Evolutionary conservation across 2,797 vertebrate species (phyloP), one percentile per base, ranked within the genome.

Genomic region (Oophaga sylvatica): DNA sequence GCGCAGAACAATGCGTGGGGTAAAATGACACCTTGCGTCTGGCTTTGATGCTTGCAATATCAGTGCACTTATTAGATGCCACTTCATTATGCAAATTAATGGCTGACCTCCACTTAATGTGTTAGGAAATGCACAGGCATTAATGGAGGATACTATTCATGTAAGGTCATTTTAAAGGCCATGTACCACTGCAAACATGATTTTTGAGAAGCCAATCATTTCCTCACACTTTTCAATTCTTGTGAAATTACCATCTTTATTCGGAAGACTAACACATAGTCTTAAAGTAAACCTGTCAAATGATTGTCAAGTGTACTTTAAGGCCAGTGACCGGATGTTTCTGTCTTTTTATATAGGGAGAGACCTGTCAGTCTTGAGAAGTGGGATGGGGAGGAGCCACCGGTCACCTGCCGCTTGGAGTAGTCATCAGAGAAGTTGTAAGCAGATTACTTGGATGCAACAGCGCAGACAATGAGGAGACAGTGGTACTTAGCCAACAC

Each of bases 31-130:
- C 29, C 15, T 63, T 84, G 29, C 31, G 12, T 17, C 60, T 17
- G 57, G 62, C 26, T 76, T 70, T 63, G 59, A 65, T 56, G 86
- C 76, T 87, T 76, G n/a, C 59, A 87, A 87, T 75, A 81, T 73
- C 16, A 71, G 53, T 19, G 31, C 68, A 17, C 41, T 62, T 71
- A 35, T 59, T 63, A 65, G 56, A 17, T 73, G 9, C 5, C 17
- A 57, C 77, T 81, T 86, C 19, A 48, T 13, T 12, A 22, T 81
- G 59, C 57, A 81, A 81, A 62, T 82, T 35, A 67, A 31, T 87
- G 70, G 19, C 60, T 81, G 3, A 31, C 5, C 79, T 65, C 35
- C n/a, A 65, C n/a, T 35, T 35, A 60, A 75, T 26, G 7, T 75
- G 11, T 80, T 48, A 31, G 65, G 19, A 41, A 80, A 80, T 15